These are phyloP conservation scores for Ganaspis sp. DNA, from an alignment of 1,140 invertebrate species.

Conservation along the genomic window DNA sequence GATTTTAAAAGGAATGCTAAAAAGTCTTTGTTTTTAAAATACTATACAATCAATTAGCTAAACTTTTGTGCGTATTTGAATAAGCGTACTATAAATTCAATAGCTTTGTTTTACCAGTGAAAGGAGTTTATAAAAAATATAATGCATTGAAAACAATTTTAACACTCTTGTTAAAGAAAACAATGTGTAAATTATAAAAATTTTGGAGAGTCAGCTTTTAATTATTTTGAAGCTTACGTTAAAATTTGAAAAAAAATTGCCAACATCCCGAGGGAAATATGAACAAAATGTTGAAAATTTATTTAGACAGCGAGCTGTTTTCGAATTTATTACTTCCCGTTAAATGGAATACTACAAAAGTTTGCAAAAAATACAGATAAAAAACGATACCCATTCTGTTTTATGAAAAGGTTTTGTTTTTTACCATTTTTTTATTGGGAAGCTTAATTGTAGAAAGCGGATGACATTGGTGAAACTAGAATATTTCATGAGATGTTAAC, in stretches of 20 bases:
- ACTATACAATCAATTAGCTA: too few species aligned
- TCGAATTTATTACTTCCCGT: neutral
- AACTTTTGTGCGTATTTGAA: too few species aligned
- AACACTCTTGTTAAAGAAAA: neutral
- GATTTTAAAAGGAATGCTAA: too few species aligned
- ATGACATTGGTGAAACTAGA: neutral
- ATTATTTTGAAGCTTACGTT: slow-evolving; percentile 20
- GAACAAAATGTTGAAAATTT: neutral
- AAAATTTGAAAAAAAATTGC: neutral
- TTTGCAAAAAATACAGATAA: neutral
- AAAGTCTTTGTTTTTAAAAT: too few species aligned
- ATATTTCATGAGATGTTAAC: too few species aligned
- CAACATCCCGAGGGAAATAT: neutral
- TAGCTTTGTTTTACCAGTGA: too few species aligned
- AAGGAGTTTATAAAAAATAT: too few species aligned
- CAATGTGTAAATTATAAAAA: neutral
- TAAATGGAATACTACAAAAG: neutral
- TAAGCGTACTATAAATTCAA: too few species aligned
- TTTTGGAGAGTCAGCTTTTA: neutral
- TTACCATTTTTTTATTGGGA: neutral
- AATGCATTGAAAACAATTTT: too few species aligned
- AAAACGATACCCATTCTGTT: neutral
- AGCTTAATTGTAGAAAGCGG: neutral
- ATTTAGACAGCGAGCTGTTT: slow-evolving; percentile 1
- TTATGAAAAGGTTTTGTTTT: neutral